phyloP scores from a whole-genome alignment of 2,113 vertebrate species.

The Semnopithecus entellus region DNA sequence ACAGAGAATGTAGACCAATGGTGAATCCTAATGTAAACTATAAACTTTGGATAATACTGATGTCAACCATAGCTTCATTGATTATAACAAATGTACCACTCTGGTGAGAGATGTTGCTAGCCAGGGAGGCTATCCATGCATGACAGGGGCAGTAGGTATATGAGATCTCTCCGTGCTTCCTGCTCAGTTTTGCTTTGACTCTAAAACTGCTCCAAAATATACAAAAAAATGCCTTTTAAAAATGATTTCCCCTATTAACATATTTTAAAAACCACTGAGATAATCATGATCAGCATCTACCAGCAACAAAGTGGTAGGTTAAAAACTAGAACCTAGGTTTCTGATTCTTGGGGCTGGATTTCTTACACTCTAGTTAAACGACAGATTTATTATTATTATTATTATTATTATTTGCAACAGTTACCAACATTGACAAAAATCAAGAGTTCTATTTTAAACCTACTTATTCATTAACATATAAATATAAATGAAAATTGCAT shows the following conservation, averaged over 20 bases:
- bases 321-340: neutral
- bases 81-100: neutral
- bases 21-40: neutral
- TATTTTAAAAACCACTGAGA: neutral
- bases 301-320: neutral
- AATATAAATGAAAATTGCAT: neutral
- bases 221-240: neutral
- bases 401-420: neutral
- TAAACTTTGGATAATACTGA: neutral
- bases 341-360: neutral
- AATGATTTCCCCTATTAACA: neutral
- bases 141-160: too few species aligned
- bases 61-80: neutral
- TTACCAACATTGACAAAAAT: neutral
- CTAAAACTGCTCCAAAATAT: neutral
- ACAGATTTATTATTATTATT: neutral
- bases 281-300: too few species aligned
- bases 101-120: neutral
- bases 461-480: neutral
- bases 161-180: neutral
- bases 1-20: neutral
- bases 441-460: neutral
- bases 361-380: neutral
- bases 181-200: neutral
- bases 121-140: too few species aligned